phyloP scores from a whole-genome alignment of 2,797 vertebrate genomes.

The Garrulus glandarius region DNA sequence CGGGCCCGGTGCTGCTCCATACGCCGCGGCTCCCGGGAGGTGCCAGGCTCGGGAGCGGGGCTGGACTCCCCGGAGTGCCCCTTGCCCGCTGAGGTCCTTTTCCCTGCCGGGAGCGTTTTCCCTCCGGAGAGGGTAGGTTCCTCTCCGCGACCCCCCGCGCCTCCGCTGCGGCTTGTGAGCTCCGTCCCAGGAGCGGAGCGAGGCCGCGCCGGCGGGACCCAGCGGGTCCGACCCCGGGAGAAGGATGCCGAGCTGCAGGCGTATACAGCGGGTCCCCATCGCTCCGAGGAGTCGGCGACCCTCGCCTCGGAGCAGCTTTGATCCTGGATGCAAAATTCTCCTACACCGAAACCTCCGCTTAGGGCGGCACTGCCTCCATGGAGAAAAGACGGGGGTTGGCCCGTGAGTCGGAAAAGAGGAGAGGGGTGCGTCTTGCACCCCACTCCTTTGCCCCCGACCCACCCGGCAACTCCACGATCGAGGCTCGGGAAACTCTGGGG shows the following conservation, averaged over 20 bases:
- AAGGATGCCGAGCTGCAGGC: not conserved
- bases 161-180: not conserved
- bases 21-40: not conserved
- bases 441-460: not conserved
- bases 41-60: not conserved
- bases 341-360: not conserved
- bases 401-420: not conserved
- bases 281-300: not conserved
- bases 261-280: rapidly evolving
- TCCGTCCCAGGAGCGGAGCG: not conserved
- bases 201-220: not conserved
- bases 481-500: not conserved
- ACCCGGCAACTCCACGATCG: no score
- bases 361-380: not conserved
- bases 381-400: not conserved
- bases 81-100: not conserved
- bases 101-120: not conserved
- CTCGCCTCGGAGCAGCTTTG: not conserved
- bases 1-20: not conserved
- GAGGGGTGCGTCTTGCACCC: not conserved
- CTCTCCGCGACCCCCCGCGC: not conserved
- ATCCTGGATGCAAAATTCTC: not conserved
- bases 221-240: not conserved
- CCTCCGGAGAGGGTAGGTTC: no score
- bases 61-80: not conserved